Percentiles rank a stretch among this genome's conserved stretches.
phyloP scores from a whole-genome alignment of 2,888 invertebrate genomes.

The Linnaemya vulpina region DNA sequence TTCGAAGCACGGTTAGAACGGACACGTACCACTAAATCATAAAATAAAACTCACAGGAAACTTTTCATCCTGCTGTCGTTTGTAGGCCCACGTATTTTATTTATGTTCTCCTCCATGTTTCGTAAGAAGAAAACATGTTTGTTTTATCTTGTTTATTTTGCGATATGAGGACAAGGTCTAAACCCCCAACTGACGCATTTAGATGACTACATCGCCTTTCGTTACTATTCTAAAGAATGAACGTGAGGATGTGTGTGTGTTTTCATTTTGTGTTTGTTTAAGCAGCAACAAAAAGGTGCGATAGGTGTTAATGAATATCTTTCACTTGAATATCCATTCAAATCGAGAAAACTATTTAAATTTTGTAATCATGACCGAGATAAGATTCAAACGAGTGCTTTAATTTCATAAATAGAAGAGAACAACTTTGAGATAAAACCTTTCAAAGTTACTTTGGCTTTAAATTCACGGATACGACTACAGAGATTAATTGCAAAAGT shows the following conservation, averaged over 20 bases:
- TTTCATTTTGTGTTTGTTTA: constrained; percentile 31
- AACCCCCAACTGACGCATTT: constrained; percentile 38
- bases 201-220: constrained; percentile 21
- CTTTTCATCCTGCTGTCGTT: not conserved
- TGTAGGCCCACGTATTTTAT: not conserved
- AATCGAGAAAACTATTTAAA: constrained; percentile 54
- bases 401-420: constrained; percentile 34
- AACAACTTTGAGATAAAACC: not conserved
- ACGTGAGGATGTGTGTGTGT: not conserved
- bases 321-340: constrained; percentile 27
- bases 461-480: not conserved
- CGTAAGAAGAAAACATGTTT: not conserved
- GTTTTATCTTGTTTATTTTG: constrained; percentile 54
- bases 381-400: constrained; percentile 45
- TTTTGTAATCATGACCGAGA: constrained; percentile 68
- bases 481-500: no score
- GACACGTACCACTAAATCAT: no score
- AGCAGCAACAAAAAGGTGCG: constrained; percentile 41
- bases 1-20: no score
- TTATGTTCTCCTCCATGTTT: not conserved
- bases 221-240: not conserved
- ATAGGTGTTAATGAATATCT: constrained; percentile 68
- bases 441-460: not conserved
- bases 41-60: not conserved
- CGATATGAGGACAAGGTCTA: constrained; percentile 69